Percentiles rank a stretch among this genome's conserved stretches.
Conservation (phyloP, 2,888 invertebrate genomes). For the Flexamia atlantica region DNA sequence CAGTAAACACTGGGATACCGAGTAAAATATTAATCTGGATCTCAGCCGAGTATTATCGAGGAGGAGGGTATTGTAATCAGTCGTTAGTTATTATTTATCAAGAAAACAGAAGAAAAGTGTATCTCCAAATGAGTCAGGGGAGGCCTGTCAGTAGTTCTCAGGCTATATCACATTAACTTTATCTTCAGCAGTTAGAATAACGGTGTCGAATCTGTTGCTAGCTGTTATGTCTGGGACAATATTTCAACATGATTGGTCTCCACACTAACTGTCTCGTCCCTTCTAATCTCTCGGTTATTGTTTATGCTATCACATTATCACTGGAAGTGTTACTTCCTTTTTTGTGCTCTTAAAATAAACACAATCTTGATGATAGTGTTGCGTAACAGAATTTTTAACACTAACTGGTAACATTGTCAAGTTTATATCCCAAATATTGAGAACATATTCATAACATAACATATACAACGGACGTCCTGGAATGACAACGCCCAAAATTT, state of each 20-base stretch:
- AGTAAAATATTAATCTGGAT: too few species aligned
- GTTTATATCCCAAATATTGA: too few species aligned
- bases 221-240: neutral
- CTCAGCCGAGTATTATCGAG: too few species aligned
- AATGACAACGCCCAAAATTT: too few species aligned
- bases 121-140: neutral
- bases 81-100: too few species aligned
- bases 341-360: slow-evolving; percentile 10
- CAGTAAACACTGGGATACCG: too few species aligned
- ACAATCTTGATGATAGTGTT: neutral
- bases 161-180: neutral
- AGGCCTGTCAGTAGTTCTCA: neutral
- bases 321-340: neutral
- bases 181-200: slow-evolving; percentile 28
- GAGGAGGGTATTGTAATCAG: too few species aligned
- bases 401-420: too few species aligned
- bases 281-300: neutral
- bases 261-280: neutral
- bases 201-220: slow-evolving; percentile 9
- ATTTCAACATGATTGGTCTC: slow-evolving; percentile 18
- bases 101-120: neutral
- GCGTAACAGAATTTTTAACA: neutral
- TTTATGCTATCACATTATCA: slow-evolving; percentile 14
- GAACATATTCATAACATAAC: too few species aligned
- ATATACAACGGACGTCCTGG: too few species aligned